These are phyloP conservation scores for Lycodopsis pacificus DNA, from an alignment of 2,797 vertebrate genomes.

Conservation along the genomic window DNA sequence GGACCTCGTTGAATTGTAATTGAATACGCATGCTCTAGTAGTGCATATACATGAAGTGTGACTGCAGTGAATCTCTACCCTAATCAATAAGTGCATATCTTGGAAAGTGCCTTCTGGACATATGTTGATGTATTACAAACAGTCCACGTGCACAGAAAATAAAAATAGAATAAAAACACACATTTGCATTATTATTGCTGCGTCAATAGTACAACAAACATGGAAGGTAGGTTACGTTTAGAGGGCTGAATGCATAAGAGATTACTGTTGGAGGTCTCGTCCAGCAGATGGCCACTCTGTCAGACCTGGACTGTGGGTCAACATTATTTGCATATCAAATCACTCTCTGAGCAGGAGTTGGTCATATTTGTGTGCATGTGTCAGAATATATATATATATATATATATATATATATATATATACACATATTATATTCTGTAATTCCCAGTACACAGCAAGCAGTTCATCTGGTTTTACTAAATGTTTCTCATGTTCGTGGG, in stretches of 20 bases:
- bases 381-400: background rate
- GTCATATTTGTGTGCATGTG: slow-evolving; percentile 7
- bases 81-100: slow-evolving; percentile 14
- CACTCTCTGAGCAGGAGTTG: slow-evolving; percentile 55
- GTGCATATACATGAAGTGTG: background rate
- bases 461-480: slow-evolving; percentile 12
- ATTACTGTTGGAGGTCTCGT: slow-evolving; percentile 59
- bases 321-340: slow-evolving; percentile 76
- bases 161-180: background rate
- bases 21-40: too few relatives aligned
- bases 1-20: too few relatives aligned
- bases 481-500: background rate
- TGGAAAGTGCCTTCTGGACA: slow-evolving; percentile 1
- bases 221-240: slow-evolving; percentile 59
- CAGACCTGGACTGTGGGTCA: slow-evolving; percentile 71
- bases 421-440: background rate
- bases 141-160: background rate
- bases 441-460: background rate
- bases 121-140: background rate
- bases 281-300: slow-evolving; percentile 74
- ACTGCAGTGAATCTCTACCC: slow-evolving; percentile 4
- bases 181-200: slow-evolving; percentile 27
- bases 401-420: background rate
- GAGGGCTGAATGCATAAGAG: slow-evolving; percentile 46
- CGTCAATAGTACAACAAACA: slow-evolving; percentile 30